A percentile compares a stretch with the other conserved stretches of the same genome.
Conservation (phyloP, 2,888 invertebrate species). For the Lasius platythorax region DNA sequence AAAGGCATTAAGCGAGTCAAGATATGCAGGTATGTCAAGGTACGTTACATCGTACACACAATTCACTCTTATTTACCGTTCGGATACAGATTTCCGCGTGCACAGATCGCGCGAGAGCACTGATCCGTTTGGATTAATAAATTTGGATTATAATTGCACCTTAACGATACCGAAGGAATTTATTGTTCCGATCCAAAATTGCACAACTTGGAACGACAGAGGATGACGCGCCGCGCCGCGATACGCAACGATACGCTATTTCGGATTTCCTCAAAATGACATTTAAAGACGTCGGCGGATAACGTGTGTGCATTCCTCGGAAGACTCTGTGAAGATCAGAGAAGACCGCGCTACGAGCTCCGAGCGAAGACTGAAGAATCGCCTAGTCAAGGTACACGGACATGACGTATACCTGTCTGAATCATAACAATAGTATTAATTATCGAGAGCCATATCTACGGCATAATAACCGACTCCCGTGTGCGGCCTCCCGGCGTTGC, state of each 20-base stretch:
- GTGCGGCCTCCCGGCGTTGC: constrained; percentile 72
- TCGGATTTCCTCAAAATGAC: constrained; percentile 21
- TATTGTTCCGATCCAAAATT: background rate
- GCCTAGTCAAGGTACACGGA: constrained; percentile 72
- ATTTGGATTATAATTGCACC: background rate
- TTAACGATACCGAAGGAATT: background rate
- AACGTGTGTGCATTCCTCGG: constrained; percentile 39
- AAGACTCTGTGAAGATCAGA: constrained; percentile 56
- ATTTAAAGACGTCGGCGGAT: background rate
- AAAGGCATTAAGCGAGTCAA: background rate
- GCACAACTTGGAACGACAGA: background rate
- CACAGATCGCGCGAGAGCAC: background rate
- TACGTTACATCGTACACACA: constrained; percentile 2
- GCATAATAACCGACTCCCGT: constrained; percentile 82
- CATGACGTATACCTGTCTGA: constrained; percentile 77
- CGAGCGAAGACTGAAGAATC: constrained; percentile 70
- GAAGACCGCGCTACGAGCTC: constrained; percentile 62
- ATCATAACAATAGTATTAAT: constrained; percentile 86
- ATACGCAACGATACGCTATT: background rate
- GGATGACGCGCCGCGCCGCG: background rate
- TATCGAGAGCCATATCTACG: constrained; percentile 82
- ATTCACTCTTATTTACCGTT: constrained; percentile 7
- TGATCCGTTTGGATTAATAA: background rate
- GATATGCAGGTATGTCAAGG: constrained; percentile 14
- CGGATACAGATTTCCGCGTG: background rate